Base-by-base conservation (phyloP, 2,888 invertebrate genomes). In the Diabrotica balteata region DNA sequence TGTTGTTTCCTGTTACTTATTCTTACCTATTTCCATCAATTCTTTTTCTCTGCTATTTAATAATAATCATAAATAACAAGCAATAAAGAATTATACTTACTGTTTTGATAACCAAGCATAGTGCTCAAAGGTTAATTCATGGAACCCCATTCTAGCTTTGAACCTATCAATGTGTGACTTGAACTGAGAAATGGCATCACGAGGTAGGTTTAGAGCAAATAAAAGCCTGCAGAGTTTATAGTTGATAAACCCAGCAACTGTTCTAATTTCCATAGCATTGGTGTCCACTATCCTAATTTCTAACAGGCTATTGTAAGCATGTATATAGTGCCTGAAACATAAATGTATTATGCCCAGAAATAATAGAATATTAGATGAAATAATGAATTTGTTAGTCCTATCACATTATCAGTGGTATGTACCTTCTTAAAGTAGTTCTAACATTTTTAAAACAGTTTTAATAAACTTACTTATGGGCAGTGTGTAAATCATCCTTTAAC, bases 181-280 rank as follows among this genome's bases (percentile, higher is more conserved):
- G 78, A 98, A 96, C 83, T 98, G 98, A 63, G 93, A 90, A 77
- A 98, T 97, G 2, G 98, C 94, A 86, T 99, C 98, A 77, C 97
- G 87, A 0, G 97, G 96, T 66, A 94, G 88, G 83, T 94, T 95
- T 74, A 96, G 87, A 73, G 90, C 89, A 85, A 99, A 98, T 84
- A 95, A 90, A 71, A 98, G 85, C 72, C 93, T 90, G 80, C 98
- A 98, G 47, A 98, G 88, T 86, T 99, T 98, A 81, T 97, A 98
- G 83, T 94, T 98, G 46, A 98, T 90, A 79, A 96, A 95, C 3
- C 97, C 96, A 8, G 96, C 96, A n/a, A 98, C 90, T 8, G 94
- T 94, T 83, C 97, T 93, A 53, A 98, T 92, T 86, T 99, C 98
- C 81, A 95, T 88, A 59, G 94, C 90, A 83, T 98, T 98, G 7